phyloP scores from a whole-genome alignment of 2,888 invertebrate species.

The Eulithis testata region DNA sequence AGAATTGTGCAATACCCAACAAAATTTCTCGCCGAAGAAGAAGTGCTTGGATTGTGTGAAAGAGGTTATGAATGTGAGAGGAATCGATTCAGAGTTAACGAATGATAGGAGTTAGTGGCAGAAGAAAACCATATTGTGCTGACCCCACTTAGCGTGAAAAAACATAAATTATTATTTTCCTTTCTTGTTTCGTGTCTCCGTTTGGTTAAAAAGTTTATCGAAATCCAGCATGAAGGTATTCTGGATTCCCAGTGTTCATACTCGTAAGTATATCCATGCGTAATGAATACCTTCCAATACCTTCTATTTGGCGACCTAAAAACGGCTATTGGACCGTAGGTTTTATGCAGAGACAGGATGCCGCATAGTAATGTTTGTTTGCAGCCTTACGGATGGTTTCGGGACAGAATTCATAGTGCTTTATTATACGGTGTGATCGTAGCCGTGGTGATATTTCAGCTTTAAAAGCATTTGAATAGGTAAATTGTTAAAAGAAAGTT shows the following conservation, averaged over 20 bases:
- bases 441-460: constrained; percentile 6
- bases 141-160: no score
- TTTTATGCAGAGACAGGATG: constrained; percentile 53
- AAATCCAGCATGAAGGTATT: no score
- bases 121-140: no score
- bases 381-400: constrained; percentile 28
- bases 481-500: background rate
- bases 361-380: constrained; percentile 46
- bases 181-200: no score
- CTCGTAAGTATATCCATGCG: background rate
- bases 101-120: no score
- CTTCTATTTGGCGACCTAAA: constrained; percentile 54
- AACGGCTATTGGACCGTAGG: constrained; percentile 46
- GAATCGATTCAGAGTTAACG: no score
- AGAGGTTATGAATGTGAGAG: no score
- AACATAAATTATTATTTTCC: no score
- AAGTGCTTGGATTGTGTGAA: no score
- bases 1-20: no score
- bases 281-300: constrained; percentile 1
- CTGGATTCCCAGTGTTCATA: background rate
- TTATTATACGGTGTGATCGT: constrained; percentile 21
- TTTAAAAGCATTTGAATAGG: constrained; percentile 14
- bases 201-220: no score
- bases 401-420: constrained; percentile 21
- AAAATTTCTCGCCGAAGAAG: no score